Conservation (phyloP, 2,797 vertebrate genomes). For the Pelobates cultripes region DNA sequence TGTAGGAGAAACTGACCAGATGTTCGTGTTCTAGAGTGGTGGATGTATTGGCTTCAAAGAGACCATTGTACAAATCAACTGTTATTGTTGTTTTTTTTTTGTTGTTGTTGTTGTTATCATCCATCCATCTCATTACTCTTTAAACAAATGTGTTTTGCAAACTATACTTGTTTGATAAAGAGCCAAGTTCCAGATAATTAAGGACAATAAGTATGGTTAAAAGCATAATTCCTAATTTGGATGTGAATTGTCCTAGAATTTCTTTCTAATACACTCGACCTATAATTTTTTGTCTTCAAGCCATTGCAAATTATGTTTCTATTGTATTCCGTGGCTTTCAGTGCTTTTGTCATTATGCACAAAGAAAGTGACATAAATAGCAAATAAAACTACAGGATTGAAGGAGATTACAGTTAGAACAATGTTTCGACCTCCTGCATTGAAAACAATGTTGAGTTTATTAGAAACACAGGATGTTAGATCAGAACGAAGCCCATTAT, state of each 20-base stretch:
- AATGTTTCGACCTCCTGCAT: neutral
- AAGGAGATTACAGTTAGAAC: neutral
- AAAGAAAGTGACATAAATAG: neutral
- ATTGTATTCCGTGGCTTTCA: too few species aligned
- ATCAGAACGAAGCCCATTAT: too few species aligned
- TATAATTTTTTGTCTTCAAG: neutral
- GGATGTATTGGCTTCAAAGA: constrained; percentile 20
- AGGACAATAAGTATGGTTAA: neutral
- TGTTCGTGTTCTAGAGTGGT: constrained; percentile 18
- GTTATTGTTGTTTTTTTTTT: constrained; percentile 11
- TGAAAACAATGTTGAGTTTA: neutral
- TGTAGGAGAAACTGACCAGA: constrained; percentile 28
- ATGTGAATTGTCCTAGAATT: too few species aligned
- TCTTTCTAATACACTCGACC: too few species aligned
- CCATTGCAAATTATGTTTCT: too few species aligned
- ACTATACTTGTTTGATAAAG: constrained; percentile 15
- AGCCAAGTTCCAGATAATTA: constrained; percentile 5
- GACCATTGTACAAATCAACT: constrained; percentile 3
- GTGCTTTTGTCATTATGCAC: neutral
- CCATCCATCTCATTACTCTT: neutral
- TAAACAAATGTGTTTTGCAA: constrained; percentile 17
- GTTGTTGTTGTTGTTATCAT: constrained; percentile 9
- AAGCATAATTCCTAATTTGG: too few species aligned
- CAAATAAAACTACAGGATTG: neutral
- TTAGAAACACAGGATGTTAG: too few species aligned